A percentile compares a stretch with the other conserved stretches of the same genome.
Conservation (phyloP, 2,113 vertebrate species). For the Tinamus guttatus region DNA sequence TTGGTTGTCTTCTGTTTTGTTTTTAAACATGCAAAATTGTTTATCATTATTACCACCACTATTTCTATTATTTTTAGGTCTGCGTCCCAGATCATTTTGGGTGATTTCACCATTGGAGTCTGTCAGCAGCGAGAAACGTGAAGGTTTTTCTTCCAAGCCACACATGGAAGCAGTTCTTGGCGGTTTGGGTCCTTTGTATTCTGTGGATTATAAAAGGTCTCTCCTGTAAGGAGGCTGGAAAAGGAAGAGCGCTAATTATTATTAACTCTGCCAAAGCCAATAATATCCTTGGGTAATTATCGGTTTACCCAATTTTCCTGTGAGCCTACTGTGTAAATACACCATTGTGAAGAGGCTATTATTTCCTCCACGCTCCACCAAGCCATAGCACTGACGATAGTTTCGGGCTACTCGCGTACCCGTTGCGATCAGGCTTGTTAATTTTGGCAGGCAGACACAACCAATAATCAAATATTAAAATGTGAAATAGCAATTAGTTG, state of each 20-base stretch:
- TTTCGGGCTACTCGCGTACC: neutral
- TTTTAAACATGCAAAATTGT: neutral
- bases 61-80: neutral
- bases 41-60: neutral
- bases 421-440: neutral
- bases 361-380: slow-evolving; percentile 40
- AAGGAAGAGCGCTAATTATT: slow-evolving; percentile 66
- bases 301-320: slow-evolving; percentile 70
- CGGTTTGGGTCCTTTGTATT: slow-evolving; percentile 36
- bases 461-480: neutral
- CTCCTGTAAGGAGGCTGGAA: slow-evolving; percentile 50
- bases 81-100: neutral
- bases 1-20: neutral
- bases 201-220: slow-evolving; percentile 33
- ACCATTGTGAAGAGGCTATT: slow-evolving; percentile 37
- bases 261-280: slow-evolving; percentile 73
- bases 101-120: neutral
- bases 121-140: neutral
- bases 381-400: neutral
- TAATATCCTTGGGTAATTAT: slow-evolving; percentile 71
- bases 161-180: slow-evolving; percentile 22
- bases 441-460: neutral
- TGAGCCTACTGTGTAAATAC: slow-evolving; percentile 66
- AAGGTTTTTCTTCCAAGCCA: neutral
- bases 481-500: rapidly evolving